Base-by-base conservation (phyloP, 1,140 invertebrate species). In the Pinna nobilis region DNA sequence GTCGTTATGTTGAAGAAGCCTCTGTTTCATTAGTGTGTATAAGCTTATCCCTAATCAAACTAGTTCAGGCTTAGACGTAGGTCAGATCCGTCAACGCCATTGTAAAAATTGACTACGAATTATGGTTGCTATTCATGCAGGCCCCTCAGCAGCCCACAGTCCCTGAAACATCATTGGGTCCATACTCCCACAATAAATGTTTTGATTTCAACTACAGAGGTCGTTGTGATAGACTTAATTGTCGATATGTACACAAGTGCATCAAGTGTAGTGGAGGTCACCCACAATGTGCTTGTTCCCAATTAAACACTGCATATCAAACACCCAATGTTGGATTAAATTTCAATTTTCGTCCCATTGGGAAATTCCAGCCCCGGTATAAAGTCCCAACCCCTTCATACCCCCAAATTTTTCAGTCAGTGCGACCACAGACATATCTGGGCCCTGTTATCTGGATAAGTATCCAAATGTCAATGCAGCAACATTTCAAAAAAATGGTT, bases 401-500 rank as follows among this genome's bases (percentile, higher is more conserved):
- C 49, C 49, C n/a, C 18, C 23, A n/a, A 32, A 35, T 35, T 57
- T 35, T n/a, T 7, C 55, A n/a, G 55, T 30, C 30, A 7, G 37
- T n/a, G 61, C 57, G 39, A 33, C n/a, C n/a, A n/a, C n/a, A n/a
- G n/a, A n/a, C n/a, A n/a, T n/a, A 33, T 70, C 37, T 61, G 57
- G 47, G n/a, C 50, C 23, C 23, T 51, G 25, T 3, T 20, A 39
- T 5, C 13, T 25, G 15, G 2, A 47, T 13, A 32, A 39, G 1
- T 69, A 59, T 18, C 51, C 55, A 69, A 11, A 44, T 20, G 33
- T 20, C 32, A n/a, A 41, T 18, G 23, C 35, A 18, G 39, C 37
- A 32, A 53, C 37, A 28, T 63, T 67, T 28, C 33, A 67, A 15
- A 25, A 47, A 1, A 32, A 49, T 53, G 55, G 63, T 3, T 63